Evolutionary conservation across 2,797 vertebrate genomes (phyloP).

Genomic region (Sylvia borin): DNA sequence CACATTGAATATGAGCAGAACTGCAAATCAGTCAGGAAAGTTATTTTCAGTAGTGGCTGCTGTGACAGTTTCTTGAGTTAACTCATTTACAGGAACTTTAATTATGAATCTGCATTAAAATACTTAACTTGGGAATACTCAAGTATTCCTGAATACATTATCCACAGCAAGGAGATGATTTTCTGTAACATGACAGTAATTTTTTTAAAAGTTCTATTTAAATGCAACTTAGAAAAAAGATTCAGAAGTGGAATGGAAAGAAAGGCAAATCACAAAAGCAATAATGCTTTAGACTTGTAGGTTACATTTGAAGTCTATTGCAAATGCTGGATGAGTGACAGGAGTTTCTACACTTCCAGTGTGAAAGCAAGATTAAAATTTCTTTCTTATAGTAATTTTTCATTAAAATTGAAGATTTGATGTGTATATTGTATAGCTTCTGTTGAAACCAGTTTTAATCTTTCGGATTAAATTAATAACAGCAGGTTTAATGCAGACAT

Average conservation of each 20-base stretch:
- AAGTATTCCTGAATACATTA: conserved; percentile 4
- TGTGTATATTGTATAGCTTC: not conserved
- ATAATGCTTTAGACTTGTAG: not conserved
- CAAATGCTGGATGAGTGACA: not conserved
- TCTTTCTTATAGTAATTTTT: not conserved
- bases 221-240: not conserved
- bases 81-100: conserved; percentile 16
- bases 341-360: not conserved
- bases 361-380: not conserved
- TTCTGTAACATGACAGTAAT: not conserved
- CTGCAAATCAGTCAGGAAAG: not conserved
- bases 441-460: not conserved
- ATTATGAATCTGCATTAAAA: conserved; percentile 34
- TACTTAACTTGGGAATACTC: conserved; percentile 21
- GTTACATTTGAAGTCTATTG: not conserved
- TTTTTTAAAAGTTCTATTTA: not conserved
- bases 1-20: not conserved
- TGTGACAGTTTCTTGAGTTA: conserved; percentile 17
- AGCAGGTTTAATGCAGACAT: not conserved
- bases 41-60: not conserved
- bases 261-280: not conserved
- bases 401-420: not conserved
- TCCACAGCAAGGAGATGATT: not conserved
- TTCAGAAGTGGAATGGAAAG: not conserved
- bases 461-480: not conserved